phyloP scores from a whole-genome alignment of 2,113 vertebrate genomes.

The Malurus alboscapulatus region DNA sequence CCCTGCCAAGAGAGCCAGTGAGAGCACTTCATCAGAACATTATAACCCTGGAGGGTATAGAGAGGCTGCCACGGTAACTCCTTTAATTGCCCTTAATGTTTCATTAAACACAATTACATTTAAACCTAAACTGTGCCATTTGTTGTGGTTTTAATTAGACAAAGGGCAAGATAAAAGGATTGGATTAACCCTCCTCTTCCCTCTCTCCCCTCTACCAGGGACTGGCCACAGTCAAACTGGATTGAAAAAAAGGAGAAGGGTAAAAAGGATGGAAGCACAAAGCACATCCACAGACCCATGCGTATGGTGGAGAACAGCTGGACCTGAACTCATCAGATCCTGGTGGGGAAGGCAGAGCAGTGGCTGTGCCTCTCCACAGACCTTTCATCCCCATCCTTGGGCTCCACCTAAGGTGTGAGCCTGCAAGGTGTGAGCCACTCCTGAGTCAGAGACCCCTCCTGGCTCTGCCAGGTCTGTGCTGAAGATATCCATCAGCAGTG shows the following conservation, averaged over 20 bases:
- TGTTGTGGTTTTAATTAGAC: constrained; percentile 75
- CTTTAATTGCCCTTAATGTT: constrained; percentile 77
- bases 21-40: constrained; percentile 67
- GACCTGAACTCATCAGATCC: not conserved
- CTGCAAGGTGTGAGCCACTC: not conserved
- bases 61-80: constrained; percentile 64
- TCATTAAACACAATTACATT: constrained; percentile 78
- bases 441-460: rapidly evolving
- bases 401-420: not conserved
- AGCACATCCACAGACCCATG: not conserved
- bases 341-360: not conserved
- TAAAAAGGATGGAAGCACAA: not conserved
- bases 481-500: rapidly evolving
- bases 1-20: constrained; percentile 67
- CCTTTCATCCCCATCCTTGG: not conserved
- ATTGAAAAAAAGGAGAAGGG: not conserved
- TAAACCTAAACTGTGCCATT: constrained; percentile 74
- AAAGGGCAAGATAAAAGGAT: constrained; percentile 69
- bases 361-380: not conserved
- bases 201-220: not conserved
- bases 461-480: not conserved
- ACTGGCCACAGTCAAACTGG: not conserved
- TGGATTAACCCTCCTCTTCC: constrained; percentile 53
- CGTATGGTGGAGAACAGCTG: rapidly evolving
- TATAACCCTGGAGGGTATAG: constrained; percentile 68